phyloP scores from a whole-genome alignment of 2,888 invertebrate genomes.

The Cephonodes hylas region DNA sequence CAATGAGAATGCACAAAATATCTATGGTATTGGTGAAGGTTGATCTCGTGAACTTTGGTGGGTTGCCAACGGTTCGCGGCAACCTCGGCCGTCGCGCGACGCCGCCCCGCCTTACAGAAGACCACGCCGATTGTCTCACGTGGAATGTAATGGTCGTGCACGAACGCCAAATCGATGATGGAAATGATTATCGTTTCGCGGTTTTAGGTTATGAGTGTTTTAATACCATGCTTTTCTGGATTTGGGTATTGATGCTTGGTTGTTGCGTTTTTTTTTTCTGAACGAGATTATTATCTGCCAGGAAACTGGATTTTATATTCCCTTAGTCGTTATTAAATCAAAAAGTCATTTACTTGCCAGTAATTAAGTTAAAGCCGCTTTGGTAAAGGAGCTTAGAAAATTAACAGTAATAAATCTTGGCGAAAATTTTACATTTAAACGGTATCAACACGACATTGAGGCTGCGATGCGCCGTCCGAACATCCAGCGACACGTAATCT shows the following conservation, averaged over 20 bases:
- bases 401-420: neutral
- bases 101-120: constrained; percentile 41
- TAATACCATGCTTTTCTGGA: no score
- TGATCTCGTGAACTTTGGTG: constrained; percentile 52
- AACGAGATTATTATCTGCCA: no score
- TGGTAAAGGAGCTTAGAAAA: neutral
- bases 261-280: no score
- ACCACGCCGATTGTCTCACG: constrained; percentile 26
- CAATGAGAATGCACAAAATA: constrained; percentile 16
- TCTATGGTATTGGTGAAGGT: constrained; percentile 30
- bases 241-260: neutral
- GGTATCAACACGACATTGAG: neutral
- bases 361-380: neutral
- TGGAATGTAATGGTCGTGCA: constrained; percentile 14
- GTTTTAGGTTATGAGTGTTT: no score
- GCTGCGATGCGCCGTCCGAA: neutral
- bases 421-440: neutral
- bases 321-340: no score
- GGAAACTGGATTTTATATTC: no score
- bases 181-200: neutral
- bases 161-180: neutral
- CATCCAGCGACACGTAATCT: constrained; percentile 24
- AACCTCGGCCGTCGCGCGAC: constrained; percentile 55
- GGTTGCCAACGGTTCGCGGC: constrained; percentile 73
- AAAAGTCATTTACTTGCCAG: neutral